A percentile compares a stretch with the other conserved stretches of the same genome.
phyloP scores from a whole-genome alignment of 2,888 invertebrate species.

The Cinara cedri region DNA sequence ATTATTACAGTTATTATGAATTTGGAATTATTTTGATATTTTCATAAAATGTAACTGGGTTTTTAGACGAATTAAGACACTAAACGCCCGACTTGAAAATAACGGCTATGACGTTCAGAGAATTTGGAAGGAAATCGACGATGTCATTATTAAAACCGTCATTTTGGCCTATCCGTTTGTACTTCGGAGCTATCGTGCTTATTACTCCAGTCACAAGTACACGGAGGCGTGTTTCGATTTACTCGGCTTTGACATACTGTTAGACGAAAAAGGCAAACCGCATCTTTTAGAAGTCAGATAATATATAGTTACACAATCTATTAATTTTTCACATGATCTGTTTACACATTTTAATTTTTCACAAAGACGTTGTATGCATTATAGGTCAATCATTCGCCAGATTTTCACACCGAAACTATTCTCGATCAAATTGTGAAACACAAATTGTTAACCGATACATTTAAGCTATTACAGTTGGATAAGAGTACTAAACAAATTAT shows the following conservation, averaged over 20 bases:
- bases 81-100: constrained; percentile 66
- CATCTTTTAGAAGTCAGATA: constrained; percentile 73
- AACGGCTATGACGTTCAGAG: constrained; percentile 77
- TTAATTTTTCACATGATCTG: not conserved
- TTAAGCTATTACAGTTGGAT: constrained; percentile 77
- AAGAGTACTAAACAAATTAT: constrained; percentile 76
- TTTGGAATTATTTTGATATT: too few species aligned
- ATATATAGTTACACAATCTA: too few species aligned
- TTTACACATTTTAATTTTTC: not conserved
- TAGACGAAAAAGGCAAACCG: constrained; percentile 85
- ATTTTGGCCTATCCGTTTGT: constrained; percentile 86
- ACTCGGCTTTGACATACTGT: constrained; percentile 85
- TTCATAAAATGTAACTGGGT: not conserved
- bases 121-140: constrained; percentile 85
- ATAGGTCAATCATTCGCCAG: constrained; percentile 86
- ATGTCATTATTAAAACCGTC: constrained; percentile 89
- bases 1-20: too few species aligned
- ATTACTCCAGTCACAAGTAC: constrained; percentile 85
- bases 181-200: constrained; percentile 85
- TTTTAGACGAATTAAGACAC: constrained; percentile 67
- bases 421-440: constrained; percentile 88
- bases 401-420: constrained; percentile 87
- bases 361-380: not conserved
- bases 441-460: constrained; percentile 76
- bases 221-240: constrained; percentile 90